These are phyloP conservation scores for Sylvietta virens DNA, from an alignment of 2,113 vertebrate genomes.

Conservation along the genomic window DNA sequence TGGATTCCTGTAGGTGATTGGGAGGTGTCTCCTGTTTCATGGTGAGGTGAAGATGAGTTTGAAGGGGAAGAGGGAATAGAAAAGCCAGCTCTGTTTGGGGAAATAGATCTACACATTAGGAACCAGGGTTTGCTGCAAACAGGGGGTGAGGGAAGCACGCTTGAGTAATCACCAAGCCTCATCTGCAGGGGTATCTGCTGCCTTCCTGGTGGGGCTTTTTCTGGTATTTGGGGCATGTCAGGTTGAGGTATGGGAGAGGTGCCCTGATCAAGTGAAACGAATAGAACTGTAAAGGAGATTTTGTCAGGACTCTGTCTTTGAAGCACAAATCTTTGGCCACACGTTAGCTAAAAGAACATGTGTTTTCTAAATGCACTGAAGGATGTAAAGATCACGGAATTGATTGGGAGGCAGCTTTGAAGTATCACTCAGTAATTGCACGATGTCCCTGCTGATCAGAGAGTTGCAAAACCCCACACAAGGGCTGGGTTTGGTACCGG, in stretches of 20 bases:
- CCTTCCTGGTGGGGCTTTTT: not conserved
- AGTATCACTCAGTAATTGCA: not conserved
- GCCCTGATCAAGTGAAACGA: not conserved
- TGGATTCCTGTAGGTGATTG: not conserved
- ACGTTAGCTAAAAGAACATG: not conserved
- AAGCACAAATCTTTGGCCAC: not conserved
- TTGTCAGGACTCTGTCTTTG: not conserved
- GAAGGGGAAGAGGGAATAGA: not conserved
- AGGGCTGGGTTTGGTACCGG: not conserved
- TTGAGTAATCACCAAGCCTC: not conserved
- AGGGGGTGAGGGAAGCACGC: fast-evolving
- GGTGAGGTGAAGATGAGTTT: not conserved
- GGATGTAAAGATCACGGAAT: not conserved
- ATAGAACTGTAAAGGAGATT: not conserved
- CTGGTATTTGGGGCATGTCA: not conserved
- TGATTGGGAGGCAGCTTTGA: not conserved
- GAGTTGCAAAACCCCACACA: fast-evolving
- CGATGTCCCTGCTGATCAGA: not conserved
- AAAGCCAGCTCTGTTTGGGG: not conserved
- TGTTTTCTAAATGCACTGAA: not conserved
- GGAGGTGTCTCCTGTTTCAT: not conserved
- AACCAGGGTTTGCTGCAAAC: not conserved
- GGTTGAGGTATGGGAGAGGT: not conserved
- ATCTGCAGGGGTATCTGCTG: not conserved
- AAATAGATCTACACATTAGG: not conserved